Evolutionary conservation across 1,140 invertebrate genomes (phyloP).

Genomic region (Plutomurus gul): DNA sequence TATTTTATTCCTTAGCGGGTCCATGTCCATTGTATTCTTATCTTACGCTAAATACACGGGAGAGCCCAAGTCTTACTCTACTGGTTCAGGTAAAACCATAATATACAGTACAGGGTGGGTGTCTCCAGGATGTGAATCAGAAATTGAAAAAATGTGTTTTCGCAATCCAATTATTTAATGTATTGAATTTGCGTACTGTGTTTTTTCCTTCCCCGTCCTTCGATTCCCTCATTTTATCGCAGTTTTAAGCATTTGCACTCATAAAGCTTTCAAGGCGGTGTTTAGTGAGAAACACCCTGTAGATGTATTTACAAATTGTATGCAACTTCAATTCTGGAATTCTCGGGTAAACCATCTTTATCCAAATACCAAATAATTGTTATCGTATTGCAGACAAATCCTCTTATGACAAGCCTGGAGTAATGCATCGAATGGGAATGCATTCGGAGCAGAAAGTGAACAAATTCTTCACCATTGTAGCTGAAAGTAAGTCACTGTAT

Average conservation of each 20-base stretch:
- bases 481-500: slow-evolving; percentile 61
- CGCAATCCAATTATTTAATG: no score
- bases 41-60: slow-evolving; percentile 4
- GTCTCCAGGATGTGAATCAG: background rate
- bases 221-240: no score
- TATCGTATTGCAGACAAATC: background rate
- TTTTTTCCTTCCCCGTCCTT: no score
- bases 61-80: slow-evolving; percentile 13
- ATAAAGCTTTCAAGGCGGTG: no score
- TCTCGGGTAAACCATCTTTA: no score
- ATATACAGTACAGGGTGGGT: background rate
- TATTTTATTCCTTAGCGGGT: slow-evolving; percentile 52
- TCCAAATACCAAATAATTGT: no score
- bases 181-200: no score
- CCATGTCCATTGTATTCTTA: slow-evolving; percentile 34
- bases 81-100: background rate
- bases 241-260: no score
- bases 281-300: no score
- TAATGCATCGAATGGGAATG: slow-evolving; percentile 76
- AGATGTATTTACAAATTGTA: no score
- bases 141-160: background rate
- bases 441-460: slow-evolving; percentile 76
- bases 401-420: background rate
- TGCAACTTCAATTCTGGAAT: no score
- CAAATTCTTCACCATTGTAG: slow-evolving; percentile 78